Base-by-base conservation (phyloP, 2,113 vertebrate species). In the Microtus montanus region DNA sequence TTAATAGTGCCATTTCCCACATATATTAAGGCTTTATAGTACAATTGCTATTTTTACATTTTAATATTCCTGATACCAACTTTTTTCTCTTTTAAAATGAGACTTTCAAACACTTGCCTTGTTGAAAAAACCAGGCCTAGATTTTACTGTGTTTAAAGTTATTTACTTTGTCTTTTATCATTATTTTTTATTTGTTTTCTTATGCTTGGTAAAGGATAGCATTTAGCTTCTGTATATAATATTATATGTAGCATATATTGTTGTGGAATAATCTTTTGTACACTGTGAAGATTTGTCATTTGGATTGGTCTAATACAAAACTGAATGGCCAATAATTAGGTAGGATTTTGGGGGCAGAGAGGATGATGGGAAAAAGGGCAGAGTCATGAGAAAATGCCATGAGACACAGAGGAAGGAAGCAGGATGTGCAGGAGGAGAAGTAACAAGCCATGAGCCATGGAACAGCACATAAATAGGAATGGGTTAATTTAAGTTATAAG, bases 51-150 rank as follows among this genome's bases (percentile, higher is more conserved):
- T n/a, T 91, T 91, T 83, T 28, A 70, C 38, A 66, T 78, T 83
- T 95, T 35, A 96, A 74, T 95, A 82, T 38, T 14, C 38, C 35
- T 89, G 58, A 87, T 88, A 28, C 70, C 44, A 83, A 11, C 6
- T 41, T 95, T 87, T 87, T 87, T 87, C 15, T 89, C 33, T 92
- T 95, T 66, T 73, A 73, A 92, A 93, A 58, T 92, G 58, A 92
- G 2, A 11, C 82, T 96, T 94, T 94, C 22, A 95, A 90, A 93
- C n/a, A 83, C 64, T 77, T 80, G 26, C 90, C 49, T 91, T 61
- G 20, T 95, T 94, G 52, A 88, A 94, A 79, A 94, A 92, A 92
- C 0, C 19, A 92, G 78, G 68, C 30, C 30, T 49, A 87, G 64
- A 89, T 94, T 92, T 93, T 85, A 15, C 44, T 87, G 7, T 87